phyloP scores from a whole-genome alignment of 2,888 invertebrate species.

The Lithophane ornitopus region DNA sequence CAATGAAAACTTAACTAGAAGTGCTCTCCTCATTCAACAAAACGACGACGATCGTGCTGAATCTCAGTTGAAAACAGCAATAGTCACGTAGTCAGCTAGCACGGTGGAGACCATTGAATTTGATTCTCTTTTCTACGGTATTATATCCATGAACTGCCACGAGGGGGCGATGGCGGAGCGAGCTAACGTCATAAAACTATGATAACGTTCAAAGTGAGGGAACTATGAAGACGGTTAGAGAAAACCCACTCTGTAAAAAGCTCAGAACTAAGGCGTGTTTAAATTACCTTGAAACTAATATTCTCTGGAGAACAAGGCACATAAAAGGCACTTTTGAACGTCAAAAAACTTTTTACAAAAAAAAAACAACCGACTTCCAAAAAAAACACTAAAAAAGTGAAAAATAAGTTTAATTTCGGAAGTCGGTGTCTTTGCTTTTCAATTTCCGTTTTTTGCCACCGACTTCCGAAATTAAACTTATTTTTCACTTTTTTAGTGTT shows the following conservation, averaged over 20 bases:
- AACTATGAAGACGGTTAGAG: not conserved
- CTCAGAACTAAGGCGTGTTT: not conserved
- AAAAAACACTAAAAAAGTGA: too few species aligned
- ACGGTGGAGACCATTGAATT: constrained; percentile 41
- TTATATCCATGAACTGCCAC: constrained; percentile 40
- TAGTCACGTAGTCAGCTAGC: constrained; percentile 29
- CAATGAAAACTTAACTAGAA: not conserved
- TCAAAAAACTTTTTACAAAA: too few species aligned
- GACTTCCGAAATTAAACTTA: too few species aligned
- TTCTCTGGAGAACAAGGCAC: too few species aligned
- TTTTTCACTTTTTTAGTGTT: too few species aligned
- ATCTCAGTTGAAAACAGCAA: constrained; percentile 19
- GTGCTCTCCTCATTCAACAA: not conserved
- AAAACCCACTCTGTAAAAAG: constrained; percentile 10
- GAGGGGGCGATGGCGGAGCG: constrained; percentile 45
- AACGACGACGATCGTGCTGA: not conserved
- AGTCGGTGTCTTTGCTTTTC: too few species aligned
- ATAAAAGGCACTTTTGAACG: too few species aligned
- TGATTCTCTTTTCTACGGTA: constrained; percentile 32
- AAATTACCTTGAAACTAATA: not conserved
- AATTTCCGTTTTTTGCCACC: too few species aligned
- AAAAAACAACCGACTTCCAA: too few species aligned
- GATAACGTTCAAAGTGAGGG: constrained; percentile 45
- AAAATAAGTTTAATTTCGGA: too few species aligned
- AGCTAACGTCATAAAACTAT: constrained; percentile 69